These are phyloP conservation scores for Ochotona curzoniae DNA, from an alignment of 2,113 vertebrate genomes.

Conservation along the genomic window DNA sequence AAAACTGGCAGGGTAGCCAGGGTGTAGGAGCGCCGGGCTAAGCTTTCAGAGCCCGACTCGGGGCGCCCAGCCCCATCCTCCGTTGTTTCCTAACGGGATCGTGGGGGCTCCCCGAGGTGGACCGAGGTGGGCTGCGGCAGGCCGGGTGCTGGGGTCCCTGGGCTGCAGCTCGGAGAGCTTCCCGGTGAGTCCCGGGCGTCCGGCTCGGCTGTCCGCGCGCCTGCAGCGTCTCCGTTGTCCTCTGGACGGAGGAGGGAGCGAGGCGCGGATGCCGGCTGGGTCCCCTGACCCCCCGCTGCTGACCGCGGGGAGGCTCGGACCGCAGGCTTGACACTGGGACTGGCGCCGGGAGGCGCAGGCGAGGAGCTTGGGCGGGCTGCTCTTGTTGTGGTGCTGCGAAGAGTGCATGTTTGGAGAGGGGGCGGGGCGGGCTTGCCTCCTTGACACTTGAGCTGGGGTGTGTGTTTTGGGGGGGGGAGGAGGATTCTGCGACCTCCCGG, in stretches of 20 bases:
- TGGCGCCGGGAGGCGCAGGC: neutral
- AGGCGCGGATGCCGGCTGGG: constrained; percentile 45
- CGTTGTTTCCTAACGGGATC: constrained; percentile 83
- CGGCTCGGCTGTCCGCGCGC: constrained; percentile 37
- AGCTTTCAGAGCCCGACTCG: constrained; percentile 17
- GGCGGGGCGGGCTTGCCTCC: constrained; percentile 71
- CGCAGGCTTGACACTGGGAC: constrained; percentile 56
- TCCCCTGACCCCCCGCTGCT: neutral
- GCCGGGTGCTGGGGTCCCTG: constrained; percentile 18
- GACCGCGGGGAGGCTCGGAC: neutral
- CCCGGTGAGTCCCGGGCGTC: neutral
- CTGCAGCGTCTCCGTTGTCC: constrained; percentile 19
- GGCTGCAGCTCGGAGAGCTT: constrained; percentile 25
- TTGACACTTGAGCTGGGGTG: constrained; percentile 63
- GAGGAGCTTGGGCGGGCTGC: constrained; percentile 49
- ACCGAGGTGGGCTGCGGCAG: constrained; percentile 38
- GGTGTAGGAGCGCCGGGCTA: neutral
- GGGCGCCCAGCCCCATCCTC: constrained; percentile 69
- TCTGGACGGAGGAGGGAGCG: constrained; percentile 42
- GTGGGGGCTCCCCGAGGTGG: constrained; percentile 65
- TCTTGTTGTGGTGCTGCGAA: constrained; percentile 44
- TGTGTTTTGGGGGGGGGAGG: neutral
- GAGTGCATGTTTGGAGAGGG: constrained; percentile 71
- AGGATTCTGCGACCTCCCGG: neutral
- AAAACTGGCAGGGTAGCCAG: constrained; percentile 69